Evolutionary conservation across 2,888 invertebrate species (phyloP).

Genomic region (Chymomyza fuscimana): DNA sequence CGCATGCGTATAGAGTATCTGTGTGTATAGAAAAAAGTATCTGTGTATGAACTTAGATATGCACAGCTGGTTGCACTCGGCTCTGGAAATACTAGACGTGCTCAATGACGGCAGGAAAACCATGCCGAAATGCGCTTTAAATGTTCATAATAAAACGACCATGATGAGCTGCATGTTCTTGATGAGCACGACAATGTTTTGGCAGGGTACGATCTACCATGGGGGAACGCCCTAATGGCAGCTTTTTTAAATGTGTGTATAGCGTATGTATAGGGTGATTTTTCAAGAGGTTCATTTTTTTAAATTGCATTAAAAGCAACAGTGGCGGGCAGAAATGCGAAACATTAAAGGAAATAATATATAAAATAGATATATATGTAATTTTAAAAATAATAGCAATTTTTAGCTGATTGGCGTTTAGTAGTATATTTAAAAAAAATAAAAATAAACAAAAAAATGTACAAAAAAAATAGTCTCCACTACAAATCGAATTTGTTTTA

Average conservation of each 20-base stretch:
- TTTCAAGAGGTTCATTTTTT: too few species aligned
- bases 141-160: slow-evolving; percentile 51
- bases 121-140: slow-evolving; percentile 59
- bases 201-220: not conserved
- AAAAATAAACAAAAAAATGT: too few species aligned
- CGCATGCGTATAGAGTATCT: not conserved
- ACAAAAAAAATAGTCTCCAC: too few species aligned
- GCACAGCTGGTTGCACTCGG: slow-evolving; percentile 15
- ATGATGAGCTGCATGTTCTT: slow-evolving; percentile 4
- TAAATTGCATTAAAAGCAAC: too few species aligned
- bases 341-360: too few species aligned
- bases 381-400: too few species aligned
- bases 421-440: too few species aligned
- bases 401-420: too few species aligned
- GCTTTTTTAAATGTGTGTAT: slow-evolving; percentile 21
- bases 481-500: too few species aligned
- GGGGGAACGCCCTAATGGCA: slow-evolving; percentile 57
- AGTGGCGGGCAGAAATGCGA: too few species aligned
- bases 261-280: too few species aligned
- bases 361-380: too few species aligned
- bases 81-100: slow-evolving; percentile 25
- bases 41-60: slow-evolving; percentile 13
- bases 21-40: not conserved
- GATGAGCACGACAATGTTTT: not conserved
- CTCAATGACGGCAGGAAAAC: slow-evolving; percentile 30